Evolutionary conservation across 2,888 invertebrate genomes (phyloP), one percentile per base, ranked within the genome.

Genomic region (Entomobrya proxima): DNA sequence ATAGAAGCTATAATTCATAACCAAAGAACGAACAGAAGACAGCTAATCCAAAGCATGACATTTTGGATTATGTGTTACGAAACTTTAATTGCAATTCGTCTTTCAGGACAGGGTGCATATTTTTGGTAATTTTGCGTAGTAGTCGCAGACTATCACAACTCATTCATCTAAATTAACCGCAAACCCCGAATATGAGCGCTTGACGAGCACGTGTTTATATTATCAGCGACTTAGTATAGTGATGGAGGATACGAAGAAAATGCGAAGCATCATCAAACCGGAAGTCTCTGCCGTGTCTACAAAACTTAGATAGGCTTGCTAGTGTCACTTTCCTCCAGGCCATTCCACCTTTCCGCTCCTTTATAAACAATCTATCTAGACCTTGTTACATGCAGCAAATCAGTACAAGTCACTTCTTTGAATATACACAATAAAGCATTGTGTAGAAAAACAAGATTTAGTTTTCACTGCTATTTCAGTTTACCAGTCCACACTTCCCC

Each of bases 111-210:
- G 13, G 27, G 30, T 24, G 47, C 40, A 7, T 69, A 24, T 27
- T 44, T 69, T 40, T 40, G 24, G 2, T 32, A 64, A 35, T 24
- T 27, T 24, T 27, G 35, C 69, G 15, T 30, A 32, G n/a, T 30
- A 69, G 18, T n/a, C 55, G 27, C 7, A 40, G 32, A 64, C 61
- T 61, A 37, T 37, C 18, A 18, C 18, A n/a, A n/a, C n/a, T 21
- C 44, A 44, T 69, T 69, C 44, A 44, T 27, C 69, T 44, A 69
- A 69, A 69, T 69, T 69, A 69, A 69, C 69, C 69, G n/a, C 47
- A 69, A 27, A 24, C 6, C 69, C 44, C 15, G 47, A 69, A 69
- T 35, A 44, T 69, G 44, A 69, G 47, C 69, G n/a, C 44, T n/a
- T 69, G 69, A 69, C 40, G 69, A 69, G 13, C 44, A 9, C 15